phyloP scores from a whole-genome alignment of 1,140 invertebrate genomes.

The Bombus ignitus region DNA sequence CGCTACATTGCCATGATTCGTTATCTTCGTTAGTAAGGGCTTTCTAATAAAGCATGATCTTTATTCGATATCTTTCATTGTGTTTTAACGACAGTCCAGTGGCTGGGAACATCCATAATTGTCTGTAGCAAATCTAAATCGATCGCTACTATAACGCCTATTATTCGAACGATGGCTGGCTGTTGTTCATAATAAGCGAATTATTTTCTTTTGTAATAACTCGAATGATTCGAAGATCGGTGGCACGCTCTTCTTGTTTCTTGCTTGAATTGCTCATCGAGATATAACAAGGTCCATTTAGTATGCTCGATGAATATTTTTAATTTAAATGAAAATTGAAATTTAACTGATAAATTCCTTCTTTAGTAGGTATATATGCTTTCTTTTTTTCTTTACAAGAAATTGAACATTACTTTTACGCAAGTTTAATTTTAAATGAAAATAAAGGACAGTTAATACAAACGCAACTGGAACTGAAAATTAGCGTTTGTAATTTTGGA shows the following conservation, averaged over 20 bases:
- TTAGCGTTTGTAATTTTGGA: neutral
- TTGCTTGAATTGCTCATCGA: slow-evolving; percentile 25
- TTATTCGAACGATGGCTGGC: slow-evolving; percentile 11
- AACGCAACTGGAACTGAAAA: neutral
- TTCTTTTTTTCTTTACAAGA: too few species aligned
- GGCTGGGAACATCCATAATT: slow-evolving; percentile 17
- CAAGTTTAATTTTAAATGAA: neutral
- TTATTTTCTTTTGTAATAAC: slow-evolving; percentile 47
- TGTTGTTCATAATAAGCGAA: slow-evolving; percentile 50
- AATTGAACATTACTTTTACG: neutral
- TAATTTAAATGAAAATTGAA: neutral
- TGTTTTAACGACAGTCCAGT: neutral
- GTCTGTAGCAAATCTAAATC: slow-evolving; percentile 34
- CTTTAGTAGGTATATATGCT: neutral
- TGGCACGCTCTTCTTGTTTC: neutral
- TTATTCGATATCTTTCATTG: neutral
- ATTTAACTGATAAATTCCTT: neutral
- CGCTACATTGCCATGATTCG: neutral
- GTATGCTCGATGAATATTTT: neutral
- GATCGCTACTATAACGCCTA: slow-evolving; percentile 16
- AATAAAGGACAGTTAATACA: neutral
- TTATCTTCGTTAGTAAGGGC: neutral
- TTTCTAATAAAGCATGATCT: slow-evolving; percentile 15
- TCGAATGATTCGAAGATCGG: slow-evolving; percentile 31
- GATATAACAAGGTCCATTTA: slow-evolving; percentile 36